Base-by-base conservation (phyloP, 2,797 vertebrate species). In the Halcyon smyrnensis region DNA sequence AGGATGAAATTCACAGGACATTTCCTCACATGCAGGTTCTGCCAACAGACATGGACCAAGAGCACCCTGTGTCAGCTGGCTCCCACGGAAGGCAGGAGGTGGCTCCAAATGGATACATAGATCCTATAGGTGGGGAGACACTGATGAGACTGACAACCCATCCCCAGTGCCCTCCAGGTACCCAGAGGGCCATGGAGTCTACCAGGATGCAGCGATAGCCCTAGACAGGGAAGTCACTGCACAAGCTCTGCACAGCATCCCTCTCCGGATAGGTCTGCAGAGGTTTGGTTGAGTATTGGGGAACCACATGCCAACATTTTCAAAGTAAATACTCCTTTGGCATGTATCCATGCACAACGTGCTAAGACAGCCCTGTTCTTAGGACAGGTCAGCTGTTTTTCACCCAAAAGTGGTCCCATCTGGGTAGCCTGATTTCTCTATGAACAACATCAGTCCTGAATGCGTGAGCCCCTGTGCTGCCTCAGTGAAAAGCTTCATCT, bases 261-360 rank as follows among this genome's bases (percentile, higher is more conserved):
- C 18, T 73, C 37, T 43, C 30, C 1, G 1, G 20, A 4, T 2
- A 2, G 9, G 3, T 32, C 23, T 0, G 2, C 23, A 70, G 59
- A 81, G 34, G 9, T 69, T 84, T 74, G 36, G 9, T 1, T 28
- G 5, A 23, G 12, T 39, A 17, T 2, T 54, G 17, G 23, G 28
- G 11, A 60, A 17, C 2, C 1, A 1, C 6, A 6, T 16, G 6
- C 2, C 8, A 24, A 5, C 1, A n/a, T 65, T 86, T 79, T 45
- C 6, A 11, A 12, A 25, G 9, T 37, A 60, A 70, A 80, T 25
- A 5, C 3, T 87, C 6, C 18, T 69, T 69, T 32, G 82, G 8
- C 25, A 14, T 5, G 16, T 46, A 57, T 5, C 20, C 10, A 46
- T 34, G 16, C 11, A 36, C 15, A 32, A 11, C 4, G 3, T 86